Base-by-base conservation (phyloP, 2,797 vertebrate genomes). In the Characodon lateralis region DNA sequence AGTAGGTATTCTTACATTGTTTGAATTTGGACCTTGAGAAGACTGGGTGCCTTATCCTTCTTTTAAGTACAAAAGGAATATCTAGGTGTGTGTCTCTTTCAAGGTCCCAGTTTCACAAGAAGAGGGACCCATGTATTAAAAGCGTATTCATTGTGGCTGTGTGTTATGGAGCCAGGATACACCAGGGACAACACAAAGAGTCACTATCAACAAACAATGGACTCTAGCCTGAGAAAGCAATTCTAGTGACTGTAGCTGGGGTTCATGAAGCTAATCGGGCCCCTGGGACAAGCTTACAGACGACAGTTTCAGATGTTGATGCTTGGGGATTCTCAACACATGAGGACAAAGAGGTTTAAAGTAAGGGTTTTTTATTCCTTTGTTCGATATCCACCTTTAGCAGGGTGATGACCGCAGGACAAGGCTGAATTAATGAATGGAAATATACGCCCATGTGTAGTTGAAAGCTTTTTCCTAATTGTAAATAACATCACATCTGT, bases 261-360 rank as follows among this genome's bases (percentile, higher is more conserved):
- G 88, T 89, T 86, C 83, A 26, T 71, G 74, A 86, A 88, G 87
- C 88, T 94, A 95, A 95, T 94, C 90, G 85, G 90, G 87, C 92
- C 92, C 90, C 61, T 72, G 93, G 92, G 92, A 95, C 78, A 35
- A 51, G 73, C 87, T 91, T 87, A 86, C 82, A 77, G 90, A 78
- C 85, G 85, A 76, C 88, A 90, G 65, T 90, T 88, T 90, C 82
- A 87, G 84, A 86, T 86, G 88, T 85, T 89, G 79, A 86, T 90
- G 81, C 88, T 90, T 78, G 71, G 72, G 82, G 82, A 91, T 90
- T 90, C 84, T 88, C 77, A 28, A 78, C 85, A 80, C 88, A 88
- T 61, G 78, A 84, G 82, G 85, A 89, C 88, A 88, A 82, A 85
- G 76, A 70, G 77, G 83, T 79, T 79, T 78, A 81, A 83, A 90